Conservation (phyloP, 2,113 vertebrate species). For the Marmota flaviventris region DNA sequence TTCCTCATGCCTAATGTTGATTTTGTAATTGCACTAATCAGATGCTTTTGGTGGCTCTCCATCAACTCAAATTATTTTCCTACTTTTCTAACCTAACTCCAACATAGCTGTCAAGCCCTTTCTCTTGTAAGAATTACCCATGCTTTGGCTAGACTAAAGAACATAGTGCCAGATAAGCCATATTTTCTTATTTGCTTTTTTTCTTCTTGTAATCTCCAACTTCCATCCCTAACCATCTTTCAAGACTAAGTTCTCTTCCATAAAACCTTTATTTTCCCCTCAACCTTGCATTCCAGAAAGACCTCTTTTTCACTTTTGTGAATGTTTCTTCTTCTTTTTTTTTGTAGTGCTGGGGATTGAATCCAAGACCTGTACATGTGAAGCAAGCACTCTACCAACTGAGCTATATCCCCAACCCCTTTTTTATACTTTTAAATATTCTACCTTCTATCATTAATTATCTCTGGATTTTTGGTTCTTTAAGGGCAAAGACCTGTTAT, state of each 20-base stretch:
- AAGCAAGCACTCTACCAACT: too few species aligned
- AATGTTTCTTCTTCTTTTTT: not conserved
- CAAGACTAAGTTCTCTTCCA: not conserved
- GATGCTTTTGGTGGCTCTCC: not conserved
- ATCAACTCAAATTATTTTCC: not conserved
- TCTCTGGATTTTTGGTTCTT: not conserved
- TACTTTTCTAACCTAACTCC: conserved; percentile 23
- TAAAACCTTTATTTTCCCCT: conserved; percentile 7
- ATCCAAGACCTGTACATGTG: too few species aligned
- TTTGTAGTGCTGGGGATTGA: too few species aligned
- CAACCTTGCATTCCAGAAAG: conserved; percentile 30
- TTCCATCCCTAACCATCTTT: not conserved
- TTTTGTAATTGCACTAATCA: not conserved
- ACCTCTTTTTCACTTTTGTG: conserved; percentile 20
- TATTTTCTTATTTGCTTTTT: not conserved
- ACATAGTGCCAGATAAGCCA: not conserved
- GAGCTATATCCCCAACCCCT: too few species aligned
- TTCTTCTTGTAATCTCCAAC: not conserved
- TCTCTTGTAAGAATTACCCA: not conserved
- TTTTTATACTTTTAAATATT: not conserved
- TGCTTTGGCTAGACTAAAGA: conserved; percentile 21
- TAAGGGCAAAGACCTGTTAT: not conserved
- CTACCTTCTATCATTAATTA: not conserved
- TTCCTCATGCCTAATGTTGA: not conserved
- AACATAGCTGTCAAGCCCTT: conserved; percentile 26